phyloP scores from a whole-genome alignment of 2,113 vertebrate species.

The Glaucidium brasilianum region DNA sequence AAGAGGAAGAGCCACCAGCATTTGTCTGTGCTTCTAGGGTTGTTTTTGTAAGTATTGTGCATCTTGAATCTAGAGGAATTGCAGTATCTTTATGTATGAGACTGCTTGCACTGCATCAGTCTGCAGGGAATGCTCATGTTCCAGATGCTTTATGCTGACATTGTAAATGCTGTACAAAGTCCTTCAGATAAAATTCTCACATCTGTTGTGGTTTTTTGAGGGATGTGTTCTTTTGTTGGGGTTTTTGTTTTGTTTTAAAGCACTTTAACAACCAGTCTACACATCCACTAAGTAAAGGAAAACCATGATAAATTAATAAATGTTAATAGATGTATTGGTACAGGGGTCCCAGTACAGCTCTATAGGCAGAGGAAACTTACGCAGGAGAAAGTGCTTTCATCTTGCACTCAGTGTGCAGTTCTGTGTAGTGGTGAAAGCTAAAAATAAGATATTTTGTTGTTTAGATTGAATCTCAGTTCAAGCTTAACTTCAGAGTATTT shows the following conservation, averaged over 20 bases:
- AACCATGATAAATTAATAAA: neutral
- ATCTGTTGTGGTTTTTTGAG: neutral
- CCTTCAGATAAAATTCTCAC: slow-evolving; percentile 49
- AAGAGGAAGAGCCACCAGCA: slow-evolving; percentile 82
- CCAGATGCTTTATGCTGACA: slow-evolving; percentile 54
- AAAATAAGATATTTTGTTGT: neutral
- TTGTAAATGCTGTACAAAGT: slow-evolving; percentile 68
- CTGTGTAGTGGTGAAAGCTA: neutral
- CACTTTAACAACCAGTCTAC: slow-evolving; percentile 43
- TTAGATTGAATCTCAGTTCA: neutral
- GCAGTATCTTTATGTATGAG: slow-evolving; percentile 39
- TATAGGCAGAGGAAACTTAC: neutral
- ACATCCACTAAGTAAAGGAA: neutral
- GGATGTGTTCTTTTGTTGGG: neutral
- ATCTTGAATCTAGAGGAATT: slow-evolving; percentile 48
- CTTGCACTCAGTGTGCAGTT: neutral
- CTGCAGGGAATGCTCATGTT: slow-evolving; percentile 52
- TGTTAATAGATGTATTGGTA: neutral
- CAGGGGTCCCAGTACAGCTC: neutral
- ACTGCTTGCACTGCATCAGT: slow-evolving; percentile 54
- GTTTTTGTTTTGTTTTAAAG: slow-evolving; percentile 42
- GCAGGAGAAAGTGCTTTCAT: neutral
- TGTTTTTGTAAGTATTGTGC: slow-evolving; percentile 68
- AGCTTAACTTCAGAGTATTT: neutral
- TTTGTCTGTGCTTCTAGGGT: slow-evolving; percentile 79